Evolutionary conservation across 2,797 vertebrate genomes (phyloP).

Genomic region (Pipistrellus pipistrellus): DNA sequence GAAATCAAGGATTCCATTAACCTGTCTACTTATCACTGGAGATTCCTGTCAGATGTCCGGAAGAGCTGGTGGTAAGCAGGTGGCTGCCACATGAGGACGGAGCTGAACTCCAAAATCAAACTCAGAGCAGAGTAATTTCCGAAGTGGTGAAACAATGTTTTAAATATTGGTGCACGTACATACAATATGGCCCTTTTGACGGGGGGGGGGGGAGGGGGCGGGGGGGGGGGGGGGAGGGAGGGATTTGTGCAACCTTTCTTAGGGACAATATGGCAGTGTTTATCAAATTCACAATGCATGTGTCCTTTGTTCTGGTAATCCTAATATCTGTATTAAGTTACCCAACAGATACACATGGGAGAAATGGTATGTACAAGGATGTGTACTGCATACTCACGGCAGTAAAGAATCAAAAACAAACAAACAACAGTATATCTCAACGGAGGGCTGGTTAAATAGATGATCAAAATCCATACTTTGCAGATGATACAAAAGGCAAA

Average conservation of each 20-base stretch:
- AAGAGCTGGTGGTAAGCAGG: background rate
- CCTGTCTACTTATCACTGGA: background rate
- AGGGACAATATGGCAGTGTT: background rate
- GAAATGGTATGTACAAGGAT: background rate
- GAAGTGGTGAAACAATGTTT: background rate
- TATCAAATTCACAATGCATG: background rate
- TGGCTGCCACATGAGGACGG: background rate
- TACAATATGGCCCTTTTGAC: background rate
- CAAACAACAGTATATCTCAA: background rate
- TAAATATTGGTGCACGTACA: background rate
- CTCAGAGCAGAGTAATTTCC: constrained; percentile 27
- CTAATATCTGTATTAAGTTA: constrained; percentile 32
- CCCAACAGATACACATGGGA: background rate
- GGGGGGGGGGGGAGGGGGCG: background rate
- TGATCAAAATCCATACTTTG: background rate
- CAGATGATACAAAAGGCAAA: background rate
- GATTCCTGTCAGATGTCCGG: background rate
- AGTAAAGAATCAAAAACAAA: background rate
- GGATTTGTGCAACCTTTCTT: background rate
- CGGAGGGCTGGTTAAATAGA: background rate
- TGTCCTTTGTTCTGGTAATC: constrained; percentile 2
- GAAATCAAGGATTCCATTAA: background rate
- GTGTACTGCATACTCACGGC: background rate
- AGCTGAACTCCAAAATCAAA: background rate
- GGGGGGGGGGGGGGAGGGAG: too few species aligned